Conservation (phyloP, 2,888 invertebrate genomes). For the Eutolmus rufibarbis region DNA sequence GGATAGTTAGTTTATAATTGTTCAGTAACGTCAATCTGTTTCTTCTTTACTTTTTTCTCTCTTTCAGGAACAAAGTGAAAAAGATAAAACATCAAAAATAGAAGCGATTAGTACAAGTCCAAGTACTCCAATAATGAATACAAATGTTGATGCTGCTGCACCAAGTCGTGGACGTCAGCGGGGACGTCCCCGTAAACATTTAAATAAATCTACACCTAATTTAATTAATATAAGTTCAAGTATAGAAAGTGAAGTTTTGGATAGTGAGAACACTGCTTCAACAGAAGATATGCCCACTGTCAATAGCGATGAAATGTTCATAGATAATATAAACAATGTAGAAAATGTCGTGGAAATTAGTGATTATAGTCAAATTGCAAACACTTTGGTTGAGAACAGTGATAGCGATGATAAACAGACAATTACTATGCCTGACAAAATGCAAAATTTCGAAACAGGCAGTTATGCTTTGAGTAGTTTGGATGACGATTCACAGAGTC, state of each 20-base stretch:
- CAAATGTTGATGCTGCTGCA: neutral
- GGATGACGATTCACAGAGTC: constrained; percentile 16
- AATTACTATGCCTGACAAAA: neutral
- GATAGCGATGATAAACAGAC: constrained; percentile 7
- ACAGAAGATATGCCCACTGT: neutral
- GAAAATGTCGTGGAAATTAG: constrained; percentile 35
- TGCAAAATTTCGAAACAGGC: neutral
- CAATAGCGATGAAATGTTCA: constrained; percentile 2
- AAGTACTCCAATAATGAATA: neutral
- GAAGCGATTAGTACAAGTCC: neutral
- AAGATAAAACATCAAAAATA: constrained; percentile 36
- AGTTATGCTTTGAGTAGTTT: neutral
- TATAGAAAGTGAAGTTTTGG: constrained; percentile 16
- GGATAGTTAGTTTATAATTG: constrained; percentile 5
- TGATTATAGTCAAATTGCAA: constrained; percentile 32
- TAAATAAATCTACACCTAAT: neutral
- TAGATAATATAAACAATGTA: constrained; percentile 39
- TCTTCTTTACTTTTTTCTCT: constrained; percentile 15
- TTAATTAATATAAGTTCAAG: constrained; percentile 33
- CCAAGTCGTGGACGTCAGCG: constrained; percentile 21
- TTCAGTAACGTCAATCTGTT: neutral
- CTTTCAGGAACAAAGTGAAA: constrained; percentile 42
- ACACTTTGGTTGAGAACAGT: neutral
- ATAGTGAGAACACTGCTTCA: neutral
- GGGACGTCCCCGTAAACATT: constrained; percentile 38